phyloP scores from a whole-genome alignment of 2,113 vertebrate species.

The Pogonocichla stellata region DNA sequence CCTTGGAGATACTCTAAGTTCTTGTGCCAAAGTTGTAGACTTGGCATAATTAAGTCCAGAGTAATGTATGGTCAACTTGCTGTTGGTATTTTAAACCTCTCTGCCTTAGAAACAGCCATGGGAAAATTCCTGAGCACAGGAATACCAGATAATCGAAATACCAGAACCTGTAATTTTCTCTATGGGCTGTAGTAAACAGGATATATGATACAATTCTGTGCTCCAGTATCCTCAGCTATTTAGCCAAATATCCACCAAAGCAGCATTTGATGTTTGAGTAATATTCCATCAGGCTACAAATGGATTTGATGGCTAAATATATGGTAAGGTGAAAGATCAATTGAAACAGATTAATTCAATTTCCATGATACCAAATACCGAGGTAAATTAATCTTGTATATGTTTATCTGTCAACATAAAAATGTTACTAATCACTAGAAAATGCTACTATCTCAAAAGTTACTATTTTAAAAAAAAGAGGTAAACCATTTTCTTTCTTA shows the following conservation, averaged over 20 bases:
- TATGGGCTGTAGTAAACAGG: constrained; percentile 31
- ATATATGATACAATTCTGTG: constrained; percentile 27
- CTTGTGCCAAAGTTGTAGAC: neutral
- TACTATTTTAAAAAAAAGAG: neutral
- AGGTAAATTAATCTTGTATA: neutral
- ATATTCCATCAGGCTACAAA: constrained; percentile 59
- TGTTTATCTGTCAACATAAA: neutral
- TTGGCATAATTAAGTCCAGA: neutral
- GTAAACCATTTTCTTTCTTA: constrained; percentile 12
- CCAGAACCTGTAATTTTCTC: constrained; percentile 55
- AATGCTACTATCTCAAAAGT: neutral
- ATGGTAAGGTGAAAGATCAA: constrained; percentile 37
- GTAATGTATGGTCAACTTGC: neutral
- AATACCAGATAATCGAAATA: constrained; percentile 57
- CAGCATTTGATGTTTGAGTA: constrained; percentile 15
- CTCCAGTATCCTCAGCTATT: constrained; percentile 52
- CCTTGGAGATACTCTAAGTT: neutral
- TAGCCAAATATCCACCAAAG: constrained; percentile 54
- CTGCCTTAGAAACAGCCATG: constrained; percentile 31
- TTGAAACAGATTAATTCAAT: neutral
- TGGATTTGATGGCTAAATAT: constrained; percentile 52
- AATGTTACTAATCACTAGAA: neutral
- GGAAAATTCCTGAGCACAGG: constrained; percentile 53
- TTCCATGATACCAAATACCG: constrained; percentile 26
- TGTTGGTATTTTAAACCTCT: neutral